These are phyloP conservation scores for Aporophyla nigra DNA, from an alignment of 2,888 invertebrate genomes.

Conservation along the genomic window DNA sequence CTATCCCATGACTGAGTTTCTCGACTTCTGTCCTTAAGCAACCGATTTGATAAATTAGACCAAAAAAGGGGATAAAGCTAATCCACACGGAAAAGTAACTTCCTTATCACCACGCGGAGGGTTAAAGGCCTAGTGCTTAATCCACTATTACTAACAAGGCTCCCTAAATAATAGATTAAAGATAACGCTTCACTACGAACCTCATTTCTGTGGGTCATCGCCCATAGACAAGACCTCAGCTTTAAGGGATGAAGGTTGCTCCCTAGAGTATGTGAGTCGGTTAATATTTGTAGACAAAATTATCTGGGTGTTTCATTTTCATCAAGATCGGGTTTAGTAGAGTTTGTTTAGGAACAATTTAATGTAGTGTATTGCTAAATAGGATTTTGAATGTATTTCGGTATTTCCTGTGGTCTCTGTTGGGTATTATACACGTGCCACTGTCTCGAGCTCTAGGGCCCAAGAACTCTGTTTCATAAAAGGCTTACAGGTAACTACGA, in stretches of 20 bases:
- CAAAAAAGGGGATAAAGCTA: slow-evolving; percentile 18
- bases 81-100: slow-evolving; percentile 33
- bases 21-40: background rate
- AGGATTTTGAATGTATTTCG: slow-evolving; percentile 3
- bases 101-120: slow-evolving; percentile 34
- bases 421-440: no score
- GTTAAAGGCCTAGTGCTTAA: slow-evolving; percentile 41
- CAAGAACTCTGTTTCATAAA: background rate
- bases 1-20: background rate
- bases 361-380: background rate
- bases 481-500: background rate
- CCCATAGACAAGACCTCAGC: slow-evolving; percentile 60
- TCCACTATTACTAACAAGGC: slow-evolving; percentile 50
- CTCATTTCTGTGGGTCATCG: slow-evolving; percentile 59
- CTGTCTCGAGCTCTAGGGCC: background rate
- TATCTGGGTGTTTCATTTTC: slow-evolving; percentile 49
- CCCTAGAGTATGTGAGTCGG: slow-evolving; percentile 36
- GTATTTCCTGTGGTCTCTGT: background rate
- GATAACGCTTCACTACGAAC: slow-evolving; percentile 59
- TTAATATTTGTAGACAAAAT: slow-evolving; percentile 59
- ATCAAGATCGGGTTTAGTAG: slow-evolving; percentile 11
- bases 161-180: slow-evolving; percentile 60
- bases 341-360: slow-evolving; percentile 31
- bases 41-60: slow-evolving; percentile 20
- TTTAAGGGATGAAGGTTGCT: slow-evolving; percentile 56